Evolutionary conservation across 2,888 invertebrate genomes (phyloP), one percentile per base, ranked within the genome.

Genomic region (Zaprionus lineosus): DNA sequence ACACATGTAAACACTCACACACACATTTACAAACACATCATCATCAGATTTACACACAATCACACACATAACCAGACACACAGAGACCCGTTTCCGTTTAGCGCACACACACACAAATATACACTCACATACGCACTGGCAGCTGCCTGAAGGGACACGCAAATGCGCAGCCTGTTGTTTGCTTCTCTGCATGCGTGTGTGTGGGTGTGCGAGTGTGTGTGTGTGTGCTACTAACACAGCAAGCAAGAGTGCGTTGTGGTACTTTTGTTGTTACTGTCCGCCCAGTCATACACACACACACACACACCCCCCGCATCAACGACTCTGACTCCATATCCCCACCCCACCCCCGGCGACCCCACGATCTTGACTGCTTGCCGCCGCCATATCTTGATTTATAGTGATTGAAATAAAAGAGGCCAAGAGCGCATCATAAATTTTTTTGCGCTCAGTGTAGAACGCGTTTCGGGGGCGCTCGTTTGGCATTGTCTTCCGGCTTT

Each of bases 381-480:
- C 69, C 57, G 67, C 74, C 83, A 76, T 78, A 81, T 84, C 84
- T 84, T 85, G 85, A 85, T 85, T 86, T 85, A 85, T 85, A 75
- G 82, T 85, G 84, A 86, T 86, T 85, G 85, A 78, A 86, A 86
- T 86, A 84, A 78, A 77, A 77, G 79, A 77, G 82, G 85, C 78
- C 76, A 83, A 76, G 84, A 84, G 81, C 81, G 81, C 82, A 82
- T 84, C 82, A 82, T 82, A 84, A 82, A 81, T 81, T 83, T 79
- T 84, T 78, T 81, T 76, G 63, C 61, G 56, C 79, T 71, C 74
- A 47, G 36, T 56, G 60, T 18, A 39, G 44, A 59, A 53, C 56
- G 44, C 53, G 40, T 43, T 40, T n/a, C n/a, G 48, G 44, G 61
- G 53, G 44, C 56, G 53, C 78, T 74, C 66, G 84, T 84, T 83